Percentiles rank a stretch among this genome's conserved stretches.
Evolutionary conservation across 2,113 vertebrate genomes (phyloP).

Genomic region (Columba livia): DNA sequence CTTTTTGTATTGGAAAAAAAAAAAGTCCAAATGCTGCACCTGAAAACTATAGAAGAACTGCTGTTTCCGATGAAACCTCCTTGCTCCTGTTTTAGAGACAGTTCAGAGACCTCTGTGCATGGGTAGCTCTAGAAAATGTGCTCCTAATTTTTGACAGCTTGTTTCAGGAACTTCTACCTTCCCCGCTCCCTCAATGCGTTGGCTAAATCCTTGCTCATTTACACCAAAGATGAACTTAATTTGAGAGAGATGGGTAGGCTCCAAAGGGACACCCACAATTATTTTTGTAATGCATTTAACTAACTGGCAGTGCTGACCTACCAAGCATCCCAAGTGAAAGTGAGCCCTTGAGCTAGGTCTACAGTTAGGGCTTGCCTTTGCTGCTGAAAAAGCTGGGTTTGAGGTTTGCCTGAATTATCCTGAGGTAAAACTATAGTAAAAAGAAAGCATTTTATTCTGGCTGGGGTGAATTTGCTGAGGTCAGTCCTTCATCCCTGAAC

Average conservation of each 20-base stretch:
- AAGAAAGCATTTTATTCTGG: neutral
- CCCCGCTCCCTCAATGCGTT: neutral
- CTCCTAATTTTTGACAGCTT: neutral
- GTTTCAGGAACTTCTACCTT: neutral
- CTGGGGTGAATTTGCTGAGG: neutral
- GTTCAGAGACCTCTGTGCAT: neutral
- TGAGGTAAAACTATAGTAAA: neutral
- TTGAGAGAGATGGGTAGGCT: neutral
- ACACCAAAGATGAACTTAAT: neutral
- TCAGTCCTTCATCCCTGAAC: neutral
- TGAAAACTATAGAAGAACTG: neutral
- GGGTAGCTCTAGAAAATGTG: neutral
- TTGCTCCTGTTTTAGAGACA: neutral
- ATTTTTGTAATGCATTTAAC: neutral
- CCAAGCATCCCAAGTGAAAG: neutral
- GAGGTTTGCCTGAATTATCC: neutral
- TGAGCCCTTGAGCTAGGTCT: neutral
- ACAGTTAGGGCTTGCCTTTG: neutral
- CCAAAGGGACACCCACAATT: neutral
- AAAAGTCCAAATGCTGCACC: neutral
- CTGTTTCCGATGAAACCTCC: neutral
- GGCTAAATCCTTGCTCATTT: neutral
- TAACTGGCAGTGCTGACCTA: neutral
- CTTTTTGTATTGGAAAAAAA: conserved; percentile 21
- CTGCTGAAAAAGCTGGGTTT: neutral